Percentiles rank a stretch among this genome's conserved stretches.
Conservation (phyloP, 2,888 invertebrate species). For the Macrosiphum euphorbiae region DNA sequence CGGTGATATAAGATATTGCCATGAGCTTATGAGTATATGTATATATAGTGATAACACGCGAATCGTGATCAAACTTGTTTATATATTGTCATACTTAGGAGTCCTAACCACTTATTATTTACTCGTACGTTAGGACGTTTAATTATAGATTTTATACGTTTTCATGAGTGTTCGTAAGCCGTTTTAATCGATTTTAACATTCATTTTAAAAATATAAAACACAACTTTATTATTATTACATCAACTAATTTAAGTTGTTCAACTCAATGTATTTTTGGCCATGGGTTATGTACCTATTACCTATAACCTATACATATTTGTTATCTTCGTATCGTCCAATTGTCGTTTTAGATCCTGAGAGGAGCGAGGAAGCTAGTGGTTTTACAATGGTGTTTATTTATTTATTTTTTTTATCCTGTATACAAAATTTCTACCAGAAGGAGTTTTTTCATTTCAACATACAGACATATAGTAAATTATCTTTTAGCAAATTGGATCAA, state of each 20-base stretch:
- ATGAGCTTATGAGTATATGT: background rate
- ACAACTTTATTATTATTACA: background rate
- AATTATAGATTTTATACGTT: background rate
- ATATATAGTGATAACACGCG: background rate
- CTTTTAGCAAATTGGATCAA: no score
- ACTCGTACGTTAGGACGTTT: background rate
- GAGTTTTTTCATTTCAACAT: no score
- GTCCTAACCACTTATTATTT: background rate
- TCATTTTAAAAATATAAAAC: background rate
- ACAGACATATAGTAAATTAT: no score
- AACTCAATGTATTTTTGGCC: no score
- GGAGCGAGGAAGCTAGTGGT: no score
- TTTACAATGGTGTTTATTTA: no score
- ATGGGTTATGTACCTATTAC: no score
- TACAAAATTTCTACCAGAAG: no score
- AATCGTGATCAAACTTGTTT: background rate
- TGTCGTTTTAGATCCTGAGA: no score
- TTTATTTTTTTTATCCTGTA: no score
- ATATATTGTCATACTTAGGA: background rate
- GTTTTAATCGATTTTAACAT: background rate
- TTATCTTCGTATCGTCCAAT: background rate
- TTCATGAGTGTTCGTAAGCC: background rate
- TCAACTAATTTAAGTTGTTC: background rate
- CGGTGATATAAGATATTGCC: background rate
- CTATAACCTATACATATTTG: background rate